A percentile compares a stretch with the other conserved stretches of the same genome.
phyloP scores from a whole-genome alignment of 1,140 invertebrate genomes.

The Lucilia cuprina region DNA sequence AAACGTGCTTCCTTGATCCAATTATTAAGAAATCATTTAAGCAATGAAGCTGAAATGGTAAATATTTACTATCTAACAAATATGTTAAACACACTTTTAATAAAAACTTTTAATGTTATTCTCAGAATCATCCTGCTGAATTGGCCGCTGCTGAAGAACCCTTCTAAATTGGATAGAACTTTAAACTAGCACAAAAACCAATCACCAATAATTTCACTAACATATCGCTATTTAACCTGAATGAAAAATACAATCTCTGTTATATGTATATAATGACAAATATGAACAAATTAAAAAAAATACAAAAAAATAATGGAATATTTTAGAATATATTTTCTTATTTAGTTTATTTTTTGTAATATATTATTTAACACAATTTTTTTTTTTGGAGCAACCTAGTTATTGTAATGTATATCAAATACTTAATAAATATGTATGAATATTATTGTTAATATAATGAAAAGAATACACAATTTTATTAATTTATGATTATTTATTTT shows the following conservation, averaged over 20 bases:
- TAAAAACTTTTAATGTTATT: not conserved
- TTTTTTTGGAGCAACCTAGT: not conserved
- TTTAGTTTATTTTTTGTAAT: too few species aligned
- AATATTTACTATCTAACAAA: not conserved
- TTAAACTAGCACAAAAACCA: too few species aligned
- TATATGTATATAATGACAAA: not conserved
- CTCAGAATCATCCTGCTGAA: conserved; percentile 25
- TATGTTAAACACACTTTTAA: not conserved
- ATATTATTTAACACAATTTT: not conserved
- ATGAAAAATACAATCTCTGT: not conserved
- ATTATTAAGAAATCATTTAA: conserved; percentile 32
- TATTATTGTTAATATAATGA: too few species aligned
- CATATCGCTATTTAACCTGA: not conserved
- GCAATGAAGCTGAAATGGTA: conserved; percentile 34
- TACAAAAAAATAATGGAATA: too few species aligned
- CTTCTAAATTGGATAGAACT: conserved; percentile 13
- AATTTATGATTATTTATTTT: too few species aligned
- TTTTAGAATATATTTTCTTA: too few species aligned
- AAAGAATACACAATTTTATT: too few species aligned
- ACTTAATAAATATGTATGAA: not conserved
- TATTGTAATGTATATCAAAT: not conserved
- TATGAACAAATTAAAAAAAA: not conserved
- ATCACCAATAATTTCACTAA: not conserved
- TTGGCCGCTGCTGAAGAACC: conserved; percentile 36
- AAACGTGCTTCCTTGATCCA: conserved; percentile 33